Conservation (phyloP, 2,888 invertebrate species). For the Eupithecia abbreviata region DNA sequence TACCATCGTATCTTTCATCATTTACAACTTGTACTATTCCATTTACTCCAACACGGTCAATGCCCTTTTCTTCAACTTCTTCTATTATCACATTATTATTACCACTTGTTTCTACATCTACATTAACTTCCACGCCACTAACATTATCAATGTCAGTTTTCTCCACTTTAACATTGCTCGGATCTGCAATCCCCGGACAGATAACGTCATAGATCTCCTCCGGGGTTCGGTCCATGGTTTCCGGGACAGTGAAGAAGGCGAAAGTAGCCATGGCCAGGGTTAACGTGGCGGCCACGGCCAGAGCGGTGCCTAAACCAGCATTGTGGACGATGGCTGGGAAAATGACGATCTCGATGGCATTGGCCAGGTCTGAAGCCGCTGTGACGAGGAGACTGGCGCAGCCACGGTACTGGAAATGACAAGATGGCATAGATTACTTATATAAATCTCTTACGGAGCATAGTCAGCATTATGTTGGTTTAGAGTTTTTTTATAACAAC, state of each 20-base stretch:
- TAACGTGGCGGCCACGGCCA: slow-evolving; percentile 52
- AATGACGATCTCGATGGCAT: slow-evolving; percentile 59
- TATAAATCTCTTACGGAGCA: no score
- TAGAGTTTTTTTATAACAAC: no score
- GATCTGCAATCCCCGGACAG: slow-evolving; percentile 9
- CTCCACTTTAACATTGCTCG: neutral
- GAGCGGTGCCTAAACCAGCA: slow-evolving; percentile 46
- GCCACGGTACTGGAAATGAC: slow-evolving; percentile 59
- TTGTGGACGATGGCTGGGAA: slow-evolving; percentile 54
- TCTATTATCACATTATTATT: neutral
- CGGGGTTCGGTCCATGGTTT: slow-evolving; percentile 54
- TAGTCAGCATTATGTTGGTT: no score
- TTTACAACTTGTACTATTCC: neutral
- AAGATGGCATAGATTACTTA: neutral
- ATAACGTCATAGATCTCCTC: slow-evolving; percentile 57
- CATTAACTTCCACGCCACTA: neutral
- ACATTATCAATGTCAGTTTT: neutral
- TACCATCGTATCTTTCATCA: neutral
- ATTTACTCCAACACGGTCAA: neutral
- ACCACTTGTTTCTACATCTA: neutral
- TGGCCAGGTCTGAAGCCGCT: slow-evolving; percentile 56
- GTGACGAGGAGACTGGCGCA: slow-evolving; percentile 62
- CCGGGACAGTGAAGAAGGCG: slow-evolving; percentile 54
- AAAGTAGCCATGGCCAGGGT: slow-evolving; percentile 53
- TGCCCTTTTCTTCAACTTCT: neutral